phyloP scores from a whole-genome alignment of 2,797 vertebrate species.

The Bryconaethiops microstoma region DNA sequence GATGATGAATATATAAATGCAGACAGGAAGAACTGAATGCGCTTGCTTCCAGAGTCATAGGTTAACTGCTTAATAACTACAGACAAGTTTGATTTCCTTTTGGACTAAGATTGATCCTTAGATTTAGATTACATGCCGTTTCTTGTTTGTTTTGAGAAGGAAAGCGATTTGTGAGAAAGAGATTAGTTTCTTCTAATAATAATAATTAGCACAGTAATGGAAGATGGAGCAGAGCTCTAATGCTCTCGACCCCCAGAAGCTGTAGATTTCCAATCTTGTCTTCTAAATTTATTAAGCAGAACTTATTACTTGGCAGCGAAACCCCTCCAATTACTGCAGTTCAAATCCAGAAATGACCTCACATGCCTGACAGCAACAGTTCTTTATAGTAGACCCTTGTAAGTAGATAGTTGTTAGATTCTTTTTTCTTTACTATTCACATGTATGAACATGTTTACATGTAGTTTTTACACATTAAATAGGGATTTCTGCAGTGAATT shows the following conservation, averaged over 20 bases:
- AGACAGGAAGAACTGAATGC: not conserved
- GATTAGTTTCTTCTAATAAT: slow-evolving; percentile 8
- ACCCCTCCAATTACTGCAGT: slow-evolving; percentile 12
- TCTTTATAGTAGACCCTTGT: not conserved
- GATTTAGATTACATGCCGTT: not conserved
- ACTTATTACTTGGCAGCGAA: slow-evolving; percentile 36
- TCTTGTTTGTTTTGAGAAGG: not conserved
- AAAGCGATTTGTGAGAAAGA: not conserved
- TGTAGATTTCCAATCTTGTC: slow-evolving; percentile 42
- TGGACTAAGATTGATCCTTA: not conserved
- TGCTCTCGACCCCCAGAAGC: slow-evolving; percentile 12
- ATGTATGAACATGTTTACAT: not conserved
- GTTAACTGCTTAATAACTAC: not conserved
- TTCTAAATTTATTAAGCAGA: slow-evolving; percentile 37
- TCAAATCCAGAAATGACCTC: slow-evolving; percentile 41
- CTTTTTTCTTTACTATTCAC: not conserved
- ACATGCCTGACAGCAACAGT: slow-evolving; percentile 19
- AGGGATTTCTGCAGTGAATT: not conserved
- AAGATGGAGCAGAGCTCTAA: slow-evolving; percentile 21
- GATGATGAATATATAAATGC: not conserved
- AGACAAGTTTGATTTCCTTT: not conserved
- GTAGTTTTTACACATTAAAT: not conserved
- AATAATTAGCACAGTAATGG: not conserved
- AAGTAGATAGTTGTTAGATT: not conserved
- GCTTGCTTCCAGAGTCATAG: not conserved